Evolutionary conservation across 2,113 vertebrate species (phyloP).

Genomic region (Otolemur garnettii): DNA sequence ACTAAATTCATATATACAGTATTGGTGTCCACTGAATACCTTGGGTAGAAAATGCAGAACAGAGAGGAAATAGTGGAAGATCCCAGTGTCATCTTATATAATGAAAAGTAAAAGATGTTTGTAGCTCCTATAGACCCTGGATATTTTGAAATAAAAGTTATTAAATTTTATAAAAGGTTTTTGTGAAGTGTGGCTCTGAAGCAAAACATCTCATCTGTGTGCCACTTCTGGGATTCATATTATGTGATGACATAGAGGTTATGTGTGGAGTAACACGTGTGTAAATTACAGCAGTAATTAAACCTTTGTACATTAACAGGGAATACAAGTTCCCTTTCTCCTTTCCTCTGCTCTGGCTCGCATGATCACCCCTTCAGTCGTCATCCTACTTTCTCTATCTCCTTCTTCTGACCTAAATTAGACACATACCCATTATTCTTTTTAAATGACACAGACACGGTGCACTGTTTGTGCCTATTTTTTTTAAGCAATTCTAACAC

Average conservation of each 20-base stretch:
- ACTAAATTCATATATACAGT: background rate
- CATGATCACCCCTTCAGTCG: background rate
- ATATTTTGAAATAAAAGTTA: no score
- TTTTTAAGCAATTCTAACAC: background rate
- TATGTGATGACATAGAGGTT: no score
- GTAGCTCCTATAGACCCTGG: background rate
- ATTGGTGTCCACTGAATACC: background rate
- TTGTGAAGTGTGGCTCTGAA: background rate
- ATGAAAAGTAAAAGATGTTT: background rate
- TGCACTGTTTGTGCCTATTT: background rate
- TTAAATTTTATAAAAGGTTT: background rate
- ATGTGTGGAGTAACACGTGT: background rate
- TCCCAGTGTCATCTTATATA: background rate
- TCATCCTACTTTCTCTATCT: background rate
- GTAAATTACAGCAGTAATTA: background rate
- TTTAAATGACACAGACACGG: background rate
- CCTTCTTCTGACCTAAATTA: background rate
- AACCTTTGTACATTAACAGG: background rate
- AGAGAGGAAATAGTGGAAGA: background rate
- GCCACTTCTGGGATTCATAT: background rate
- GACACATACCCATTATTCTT: background rate
- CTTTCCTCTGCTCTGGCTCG: background rate
- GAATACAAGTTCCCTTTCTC: background rate
- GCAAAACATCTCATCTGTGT: background rate
- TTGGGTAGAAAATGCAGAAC: background rate